A percentile compares a stretch with the other conserved stretches of the same genome.
These are phyloP conservation scores for Drosophila grimshawi DNA, from an alignment of 1,140 invertebrate genomes.

Conservation along the genomic window DNA sequence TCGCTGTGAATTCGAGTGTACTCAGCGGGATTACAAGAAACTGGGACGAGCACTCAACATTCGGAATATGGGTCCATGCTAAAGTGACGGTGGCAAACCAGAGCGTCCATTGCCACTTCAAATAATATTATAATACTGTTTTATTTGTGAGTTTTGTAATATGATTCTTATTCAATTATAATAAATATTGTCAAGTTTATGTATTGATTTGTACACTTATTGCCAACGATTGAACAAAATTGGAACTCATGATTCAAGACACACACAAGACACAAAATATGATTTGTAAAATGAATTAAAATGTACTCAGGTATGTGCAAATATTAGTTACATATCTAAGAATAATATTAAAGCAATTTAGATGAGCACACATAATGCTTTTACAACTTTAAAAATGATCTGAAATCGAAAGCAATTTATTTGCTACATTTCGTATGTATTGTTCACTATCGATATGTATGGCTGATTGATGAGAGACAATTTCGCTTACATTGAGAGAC, in stretches of 20 bases:
- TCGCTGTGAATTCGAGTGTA: constrained; percentile 79
- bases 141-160: background rate
- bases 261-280: too few species aligned
- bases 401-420: too few species aligned
- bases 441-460: constrained; percentile 24
- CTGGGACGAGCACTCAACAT: constrained; percentile 58
- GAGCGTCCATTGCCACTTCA: background rate
- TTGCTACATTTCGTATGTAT: background rate
- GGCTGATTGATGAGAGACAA: constrained; percentile 1
- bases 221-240: too few species aligned
- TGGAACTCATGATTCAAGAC: too few species aligned
- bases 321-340: too few species aligned
- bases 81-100: background rate
- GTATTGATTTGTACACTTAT: too few species aligned
- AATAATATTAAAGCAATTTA: too few species aligned
- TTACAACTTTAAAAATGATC: too few species aligned
- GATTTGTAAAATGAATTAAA: too few species aligned
- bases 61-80: constrained; percentile 51
- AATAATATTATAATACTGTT: background rate
- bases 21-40: constrained; percentile 64
- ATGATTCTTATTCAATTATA: constrained; percentile 2
- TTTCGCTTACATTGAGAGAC: background rate
- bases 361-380: too few species aligned
- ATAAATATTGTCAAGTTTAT: too few species aligned
- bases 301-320: too few species aligned